A percentile compares a stretch with the other conserved stretches of the same genome.
These are phyloP conservation scores for Dipodomys ordii DNA, from an alignment of 2,113 vertebrate genomes.

Conservation along the genomic window DNA sequence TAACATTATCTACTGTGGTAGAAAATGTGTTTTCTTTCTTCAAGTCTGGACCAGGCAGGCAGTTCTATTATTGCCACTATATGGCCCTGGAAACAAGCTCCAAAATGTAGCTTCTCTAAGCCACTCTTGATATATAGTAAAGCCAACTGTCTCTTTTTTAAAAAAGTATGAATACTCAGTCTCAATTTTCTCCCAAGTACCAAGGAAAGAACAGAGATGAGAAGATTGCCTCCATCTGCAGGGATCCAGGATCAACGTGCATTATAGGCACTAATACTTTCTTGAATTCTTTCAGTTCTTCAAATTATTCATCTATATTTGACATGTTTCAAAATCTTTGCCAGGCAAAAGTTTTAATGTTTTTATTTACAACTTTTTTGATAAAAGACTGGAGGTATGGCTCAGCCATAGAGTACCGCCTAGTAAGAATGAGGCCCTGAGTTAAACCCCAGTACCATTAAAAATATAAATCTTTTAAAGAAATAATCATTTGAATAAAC, in stretches of 20 bases:
- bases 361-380: not conserved
- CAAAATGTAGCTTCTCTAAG: not conserved
- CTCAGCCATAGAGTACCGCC: no score
- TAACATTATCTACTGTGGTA: not conserved
- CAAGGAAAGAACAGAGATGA: not conserved
- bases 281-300: not conserved
- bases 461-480: slow-evolving; percentile 8
- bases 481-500: not conserved
- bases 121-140: not conserved
- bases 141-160: not conserved
- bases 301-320: slow-evolving; percentile 1
- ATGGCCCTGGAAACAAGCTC: not conserved
- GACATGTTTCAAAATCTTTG: not conserved
- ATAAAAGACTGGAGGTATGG: not conserved
- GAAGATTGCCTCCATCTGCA: not conserved
- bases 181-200: not conserved
- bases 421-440: not conserved
- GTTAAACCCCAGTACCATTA: no score
- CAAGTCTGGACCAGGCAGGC: not conserved
- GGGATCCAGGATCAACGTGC: not conserved
- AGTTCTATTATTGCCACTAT: not conserved
- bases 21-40: not conserved
- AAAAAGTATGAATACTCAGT: not conserved
- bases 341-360: not conserved
- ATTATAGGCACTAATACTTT: not conserved